Base-by-base conservation (phyloP, 2,888 invertebrate species). In the Stenodera caucasica region DNA sequence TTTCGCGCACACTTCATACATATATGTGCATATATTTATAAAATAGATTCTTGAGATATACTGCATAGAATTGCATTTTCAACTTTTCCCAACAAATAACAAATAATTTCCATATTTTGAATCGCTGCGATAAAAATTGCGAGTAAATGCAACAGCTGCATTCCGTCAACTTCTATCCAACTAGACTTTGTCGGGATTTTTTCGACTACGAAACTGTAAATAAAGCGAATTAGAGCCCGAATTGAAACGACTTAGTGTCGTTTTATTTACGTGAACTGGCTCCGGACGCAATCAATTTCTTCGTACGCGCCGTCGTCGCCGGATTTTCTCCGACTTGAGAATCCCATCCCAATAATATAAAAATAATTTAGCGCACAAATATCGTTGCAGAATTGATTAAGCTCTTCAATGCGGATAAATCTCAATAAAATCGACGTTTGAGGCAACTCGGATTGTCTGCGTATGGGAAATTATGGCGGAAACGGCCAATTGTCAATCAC, bases 81-180 rank as follows among this genome's bases (percentile, higher is more conserved):
- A 30, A 53, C 32, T 23, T 53, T 35, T n/a, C n/a, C n/a, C 53
- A 53, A 53, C 53, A 45, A n/a, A 45, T 45, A 21, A 23, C 23
- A 53, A 53, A 45, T 53, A 32, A 21, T 53, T 53, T 53, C 33
- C 53, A 53, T 35, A 53, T 53, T 53, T 14, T n/a, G 33, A n/a
- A n/a, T 53, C 53, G 12, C 21, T 52, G 30, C 11, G 52, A 52
- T 30, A 52, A 52, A 52, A 52, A 30, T 51, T 51, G 18, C 14
- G n/a, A 0, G 32, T 40, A 40, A 40, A 53, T 53, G 53, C 53
- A 53, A 53, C 33, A 53, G 53, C 53, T 53, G 53, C 33, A 53
- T 32, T 35, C 15, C 21, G 53, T 23, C 45, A 40, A 52, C 30
- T 14, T n/a, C 18, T 32, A n/a, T 30, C 7, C 18, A 18, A 5